Evolutionary conservation across 2,113 vertebrate species (phyloP).

Genomic region (Archocentrus centrarchus): DNA sequence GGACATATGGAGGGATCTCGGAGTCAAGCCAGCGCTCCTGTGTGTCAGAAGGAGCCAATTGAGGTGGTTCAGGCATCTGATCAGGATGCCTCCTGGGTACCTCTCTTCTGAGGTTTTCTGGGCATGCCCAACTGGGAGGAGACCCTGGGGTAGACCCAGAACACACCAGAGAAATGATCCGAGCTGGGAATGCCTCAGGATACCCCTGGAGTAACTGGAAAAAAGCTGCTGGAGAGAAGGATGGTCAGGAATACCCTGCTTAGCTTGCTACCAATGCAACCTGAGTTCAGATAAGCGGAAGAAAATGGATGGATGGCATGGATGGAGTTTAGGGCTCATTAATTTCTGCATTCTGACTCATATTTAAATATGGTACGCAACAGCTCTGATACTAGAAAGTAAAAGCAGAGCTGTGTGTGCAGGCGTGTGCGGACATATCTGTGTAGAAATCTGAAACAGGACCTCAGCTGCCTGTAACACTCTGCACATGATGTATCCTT

Average conservation of each 20-base stretch:
- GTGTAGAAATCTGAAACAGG: neutral
- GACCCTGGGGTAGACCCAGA: neutral
- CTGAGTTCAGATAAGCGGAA: neutral
- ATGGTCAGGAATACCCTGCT: neutral
- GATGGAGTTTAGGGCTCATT: neutral
- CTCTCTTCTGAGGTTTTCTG: neutral
- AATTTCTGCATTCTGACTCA: neutral
- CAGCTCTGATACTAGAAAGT: neutral
- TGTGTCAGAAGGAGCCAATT: too few relatives aligned
- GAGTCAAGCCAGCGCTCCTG: neutral
- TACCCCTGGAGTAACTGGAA: neutral
- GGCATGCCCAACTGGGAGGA: neutral
- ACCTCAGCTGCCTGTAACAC: neutral
- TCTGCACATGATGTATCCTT: neutral
- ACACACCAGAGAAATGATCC: neutral
- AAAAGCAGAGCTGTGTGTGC: neutral
- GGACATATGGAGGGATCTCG: neutral
- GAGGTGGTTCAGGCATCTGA: neutral
- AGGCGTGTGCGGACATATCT: neutral
- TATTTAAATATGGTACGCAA: neutral
- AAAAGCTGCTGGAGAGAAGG: neutral
- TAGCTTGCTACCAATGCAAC: neutral
- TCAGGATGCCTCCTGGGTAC: constrained; percentile 2
- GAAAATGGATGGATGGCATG: neutral
- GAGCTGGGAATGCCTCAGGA: neutral